Conservation (phyloP, 2,797 vertebrate species). For the Perodicticus potto region DNA sequence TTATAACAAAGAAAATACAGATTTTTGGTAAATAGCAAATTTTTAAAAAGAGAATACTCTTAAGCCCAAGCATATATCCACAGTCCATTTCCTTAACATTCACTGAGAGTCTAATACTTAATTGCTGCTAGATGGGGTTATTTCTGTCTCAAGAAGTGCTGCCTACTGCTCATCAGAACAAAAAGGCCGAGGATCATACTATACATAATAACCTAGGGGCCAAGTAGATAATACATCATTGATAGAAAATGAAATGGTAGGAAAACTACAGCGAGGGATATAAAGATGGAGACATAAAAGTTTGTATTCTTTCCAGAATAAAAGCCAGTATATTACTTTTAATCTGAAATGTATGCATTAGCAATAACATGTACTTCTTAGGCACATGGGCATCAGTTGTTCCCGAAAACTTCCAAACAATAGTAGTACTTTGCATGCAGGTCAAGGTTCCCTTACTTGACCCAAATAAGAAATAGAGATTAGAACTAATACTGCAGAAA, state of each 20-base stretch:
- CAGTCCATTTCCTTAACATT: neutral
- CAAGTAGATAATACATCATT: neutral
- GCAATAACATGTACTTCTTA: neutral
- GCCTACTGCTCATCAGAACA: neutral
- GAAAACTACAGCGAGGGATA: neutral
- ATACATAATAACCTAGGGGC: neutral
- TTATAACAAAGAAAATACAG: neutral
- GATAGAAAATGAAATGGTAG: neutral
- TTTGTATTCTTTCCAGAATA: neutral
- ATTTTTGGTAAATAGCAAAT: neutral
- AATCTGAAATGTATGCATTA: neutral
- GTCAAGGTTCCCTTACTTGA: neutral
- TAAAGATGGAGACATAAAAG: neutral
- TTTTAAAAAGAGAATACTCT: constrained; percentile 21
- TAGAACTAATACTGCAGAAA: neutral
- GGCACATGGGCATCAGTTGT: neutral
- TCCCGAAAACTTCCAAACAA: neutral
- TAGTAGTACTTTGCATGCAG: neutral
- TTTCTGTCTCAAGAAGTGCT: neutral
- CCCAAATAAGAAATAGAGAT: neutral
- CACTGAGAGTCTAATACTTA: neutral
- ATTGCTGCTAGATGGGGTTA: neutral
- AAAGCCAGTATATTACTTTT: neutral
- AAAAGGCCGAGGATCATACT: neutral
- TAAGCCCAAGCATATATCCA: neutral